Base-by-base conservation (phyloP, 2,797 vertebrate genomes). In the Pachyuromys duprasi region DNA sequence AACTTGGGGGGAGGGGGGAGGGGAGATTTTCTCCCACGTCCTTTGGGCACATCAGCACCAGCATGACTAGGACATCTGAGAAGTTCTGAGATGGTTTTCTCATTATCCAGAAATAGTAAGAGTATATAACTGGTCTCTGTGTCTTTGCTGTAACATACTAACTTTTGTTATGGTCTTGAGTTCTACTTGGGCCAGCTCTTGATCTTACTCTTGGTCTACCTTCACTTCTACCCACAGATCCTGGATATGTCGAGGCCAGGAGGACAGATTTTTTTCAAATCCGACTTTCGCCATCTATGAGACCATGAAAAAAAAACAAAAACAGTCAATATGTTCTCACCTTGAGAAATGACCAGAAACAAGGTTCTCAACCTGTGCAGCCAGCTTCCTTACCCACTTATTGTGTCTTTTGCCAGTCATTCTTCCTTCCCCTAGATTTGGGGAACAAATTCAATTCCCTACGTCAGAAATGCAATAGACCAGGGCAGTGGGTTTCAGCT, bases 121-220 rank as follows among this genome's bases (percentile, higher is more conserved):
- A 76, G 9, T 24, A 33, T n/a, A 69, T 72, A 69, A 74, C 62
- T 33, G 1, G n/a, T 11, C 57, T 87, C 60, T 89, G 33, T 49
- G 14, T 7, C 49, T 93, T 95, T 76, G n/a, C 33, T n/a, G 70
- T 14, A 84, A 91, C 94, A 83, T 93, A 15, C 78, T 42, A 72
- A 15, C n/a, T 39, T 53, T 39, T 57, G 67, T 22, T 49, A 31
- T 63, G 5, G 62, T 76, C 28, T 90, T 92, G 60, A 31, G 88
- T 95, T 94, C 70, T 78, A 88, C 89, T n/a, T 70, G 80, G 45
- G 49, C 4, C 55, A 42, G 28, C 4, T 55, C 33, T 67, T 0
- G 2, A 4, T 63, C 28, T 62, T 0, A 5, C 7, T 57, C 14
- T 94, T 55, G 5, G 18, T 57, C n/a, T 4, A 81, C 8, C 20